Conservation (phyloP, 37 sponge, comb jelly and placozoan genomes). For the Oopsacas minuta region DNA sequence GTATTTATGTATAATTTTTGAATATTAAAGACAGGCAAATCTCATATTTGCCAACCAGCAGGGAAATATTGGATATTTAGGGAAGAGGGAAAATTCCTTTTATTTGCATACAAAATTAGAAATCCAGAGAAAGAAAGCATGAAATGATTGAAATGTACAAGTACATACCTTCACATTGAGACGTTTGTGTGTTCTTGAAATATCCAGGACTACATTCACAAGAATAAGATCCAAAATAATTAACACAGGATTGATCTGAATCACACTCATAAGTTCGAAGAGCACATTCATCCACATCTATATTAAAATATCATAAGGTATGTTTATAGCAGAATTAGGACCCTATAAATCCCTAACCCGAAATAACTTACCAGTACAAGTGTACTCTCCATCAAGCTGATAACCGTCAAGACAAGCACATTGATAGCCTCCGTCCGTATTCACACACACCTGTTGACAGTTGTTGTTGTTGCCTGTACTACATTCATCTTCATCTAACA, state of each 20-base stretch:
- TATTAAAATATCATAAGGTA: background rate
- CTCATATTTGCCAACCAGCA: no score
- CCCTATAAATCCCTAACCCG: no score
- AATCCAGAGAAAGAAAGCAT: no score
- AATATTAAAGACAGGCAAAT: no score
- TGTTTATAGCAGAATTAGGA: no score
- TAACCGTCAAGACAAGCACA: constrained; percentile 27
- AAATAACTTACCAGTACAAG: background rate
- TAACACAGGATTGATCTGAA: constrained; percentile 5
- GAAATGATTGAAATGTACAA: no score
- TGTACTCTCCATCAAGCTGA: background rate
- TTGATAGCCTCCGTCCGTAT: constrained; percentile 31
- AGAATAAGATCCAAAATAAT: constrained; percentile 25
- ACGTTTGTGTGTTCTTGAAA: background rate
- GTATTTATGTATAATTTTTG: no score
- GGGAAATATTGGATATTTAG: no score
- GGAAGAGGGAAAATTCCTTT: no score
- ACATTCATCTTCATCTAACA: background rate
- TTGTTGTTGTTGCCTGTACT: background rate
- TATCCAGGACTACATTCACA: constrained; percentile 30
- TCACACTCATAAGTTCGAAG: constrained; percentile 18
- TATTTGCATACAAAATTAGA: no score
- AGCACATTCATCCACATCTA: constrained; percentile 34
- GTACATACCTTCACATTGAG: constrained; percentile 10
- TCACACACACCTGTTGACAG: constrained; percentile 27